phyloP scores from a whole-genome alignment of 2,888 invertebrate species.

The Abrostola triplasia region DNA sequence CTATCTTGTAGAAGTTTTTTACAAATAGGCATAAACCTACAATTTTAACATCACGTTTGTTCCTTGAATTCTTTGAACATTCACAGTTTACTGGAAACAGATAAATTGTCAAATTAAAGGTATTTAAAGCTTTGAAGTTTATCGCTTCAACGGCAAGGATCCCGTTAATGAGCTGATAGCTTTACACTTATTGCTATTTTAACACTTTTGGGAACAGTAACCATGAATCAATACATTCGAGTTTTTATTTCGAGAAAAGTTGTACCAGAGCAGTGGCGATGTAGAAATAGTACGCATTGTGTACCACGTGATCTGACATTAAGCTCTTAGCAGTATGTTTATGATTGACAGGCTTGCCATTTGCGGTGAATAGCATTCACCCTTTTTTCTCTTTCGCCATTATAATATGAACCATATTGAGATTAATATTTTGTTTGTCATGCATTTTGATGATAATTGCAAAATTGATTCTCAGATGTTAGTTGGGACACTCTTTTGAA shows the following conservation, averaged over 20 bases:
- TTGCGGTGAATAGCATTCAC: background rate
- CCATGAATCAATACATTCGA: background rate
- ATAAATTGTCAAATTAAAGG: constrained; percentile 48
- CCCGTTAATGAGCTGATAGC: constrained; percentile 31
- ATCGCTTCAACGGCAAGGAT: constrained; percentile 30
- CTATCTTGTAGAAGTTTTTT: no score
- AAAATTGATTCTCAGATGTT: background rate
- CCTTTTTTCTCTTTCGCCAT: background rate
- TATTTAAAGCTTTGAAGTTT: constrained; percentile 42
- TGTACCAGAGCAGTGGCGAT: background rate
- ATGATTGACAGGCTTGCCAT: background rate
- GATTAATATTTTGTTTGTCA: constrained; percentile 2
- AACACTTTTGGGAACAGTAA: background rate
- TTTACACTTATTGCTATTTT: constrained; percentile 28
- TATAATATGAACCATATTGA: background rate
- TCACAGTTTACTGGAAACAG: constrained; percentile 32
- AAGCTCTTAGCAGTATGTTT: background rate
- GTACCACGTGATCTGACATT: background rate
- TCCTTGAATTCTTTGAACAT: constrained; percentile 28
- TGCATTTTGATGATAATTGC: background rate
- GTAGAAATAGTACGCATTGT: no score
- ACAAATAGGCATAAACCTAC: no score
- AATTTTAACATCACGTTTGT: background rate
- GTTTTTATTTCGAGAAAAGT: background rate
- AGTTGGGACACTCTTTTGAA: background rate